Evolutionary conservation across 2,888 invertebrate species (phyloP), one percentile per base, ranked within the genome.

Genomic region (Sinopyrophorus schimmeli): DNA sequence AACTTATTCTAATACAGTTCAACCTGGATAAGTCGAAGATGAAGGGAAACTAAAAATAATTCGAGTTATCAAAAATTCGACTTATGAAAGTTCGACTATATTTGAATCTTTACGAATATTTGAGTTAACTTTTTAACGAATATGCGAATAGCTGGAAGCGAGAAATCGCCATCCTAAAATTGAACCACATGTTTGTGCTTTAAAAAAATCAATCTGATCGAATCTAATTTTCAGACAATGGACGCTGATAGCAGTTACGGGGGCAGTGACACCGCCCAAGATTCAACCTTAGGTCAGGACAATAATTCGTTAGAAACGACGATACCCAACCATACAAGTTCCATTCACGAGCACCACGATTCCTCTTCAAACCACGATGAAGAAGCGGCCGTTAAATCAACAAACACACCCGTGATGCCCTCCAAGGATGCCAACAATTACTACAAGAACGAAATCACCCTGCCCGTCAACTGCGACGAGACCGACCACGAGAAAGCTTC

Each of bases 191-290:
- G 12, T 7, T 11, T 12, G 9, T 12, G 27, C 27, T n/a, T 18
- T 7, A 21, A 7, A 9, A 21, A 2, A 21, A 23, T 23, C 30
- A 40, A 40, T 15, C n/a, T 12, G 7, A 6, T 27, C 27, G 32
- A 24, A 10, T 44, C 14, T 39, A 14, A 17, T 28, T 48, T 52
- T 23, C 37, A 53, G 53, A 53, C 21, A 46, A 74, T 74, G 73
- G 73, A 74, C 57, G 72, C 73, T 21, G 73, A 74, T 57, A 74
- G 73, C 58, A 73, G 73, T 59, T 73, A 73, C 56, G 73, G 72
- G 21, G 73, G 73, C 54, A 73, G 72, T 62, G 73, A 73, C 59
- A 73, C 73, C 24, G 72, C 73, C 47, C 73, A 72, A 58, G 73
- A 74, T 55, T 60, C 59, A 31, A 61, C 59, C 40, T 60, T 60